Evolutionary conservation across 2,113 vertebrate species (phyloP), one percentile per base, ranked within the genome.

Genomic region (Varanus salvator): DNA sequence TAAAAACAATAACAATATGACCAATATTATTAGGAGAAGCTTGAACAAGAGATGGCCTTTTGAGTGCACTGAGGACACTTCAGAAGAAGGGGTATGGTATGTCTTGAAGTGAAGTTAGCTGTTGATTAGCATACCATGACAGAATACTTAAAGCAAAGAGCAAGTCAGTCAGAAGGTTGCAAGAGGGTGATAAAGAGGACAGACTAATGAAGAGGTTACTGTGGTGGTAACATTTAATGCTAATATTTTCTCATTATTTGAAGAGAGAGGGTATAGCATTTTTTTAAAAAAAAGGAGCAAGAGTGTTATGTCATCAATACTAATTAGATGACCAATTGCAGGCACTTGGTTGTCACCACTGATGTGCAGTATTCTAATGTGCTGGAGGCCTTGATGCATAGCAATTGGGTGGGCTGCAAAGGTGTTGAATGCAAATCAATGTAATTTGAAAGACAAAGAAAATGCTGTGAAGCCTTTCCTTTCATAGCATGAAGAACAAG

Each of bases 61-160:
- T 69, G 74, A 54, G 66, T 48, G 34, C 12, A 19, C n/a, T 93
- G 92, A 93, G 93, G 92, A 90, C 84, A 84, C 86, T 94, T 94
- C 89, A 91, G 89, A 87, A 90, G 92, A 93, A 89, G 71, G 72
- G 89, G 90, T 52, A 87, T 94, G 89, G 90, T 52, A 87, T 94
- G 93, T 85, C 87, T 3, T 92, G 75, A 92, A 94, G 89, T 54
- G 75, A 84, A 90, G 90, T 95, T 93, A 95, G 82, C 81, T 86
- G 81, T 91, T 92, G 81, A 95, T 95, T 95, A 95, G 81, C 87
- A 92, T 92, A 38, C 76, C 90, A 91, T 86, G 92, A 93, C 95
- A 88, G 91, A 94, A 82, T 92, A 44, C 31, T 78, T 60, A 92
- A 90, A 90, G 25, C 89, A 88, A 94, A 90, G 29, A 94, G 93